These are phyloP conservation scores for Astreopora myriophthalma DNA, from an alignment of 64 coral and sea anemone species.

Conservation along the genomic window DNA sequence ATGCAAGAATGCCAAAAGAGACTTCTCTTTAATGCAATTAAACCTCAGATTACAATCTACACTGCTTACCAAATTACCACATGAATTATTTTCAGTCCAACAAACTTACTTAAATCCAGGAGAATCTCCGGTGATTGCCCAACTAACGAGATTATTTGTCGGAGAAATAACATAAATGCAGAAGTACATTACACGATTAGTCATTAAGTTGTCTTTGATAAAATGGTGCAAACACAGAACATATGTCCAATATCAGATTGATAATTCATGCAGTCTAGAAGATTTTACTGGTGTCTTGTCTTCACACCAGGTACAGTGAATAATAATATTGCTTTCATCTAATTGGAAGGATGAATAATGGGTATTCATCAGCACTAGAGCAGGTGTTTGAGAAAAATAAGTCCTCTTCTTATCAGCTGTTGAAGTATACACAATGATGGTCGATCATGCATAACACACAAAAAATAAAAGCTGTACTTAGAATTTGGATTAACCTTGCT, in stretches of 20 bases:
- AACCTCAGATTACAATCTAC: not conserved
- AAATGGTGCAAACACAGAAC: not conserved
- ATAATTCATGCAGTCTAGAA: constrained; percentile 35
- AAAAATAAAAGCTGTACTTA: not conserved
- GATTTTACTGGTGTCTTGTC: not conserved
- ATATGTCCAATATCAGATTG: constrained; percentile 23
- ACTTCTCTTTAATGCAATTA: not conserved
- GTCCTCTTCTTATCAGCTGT: not conserved
- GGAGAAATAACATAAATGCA: constrained; percentile 83
- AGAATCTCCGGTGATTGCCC: constrained; percentile 52
- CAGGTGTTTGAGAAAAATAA: constrained; percentile 14
- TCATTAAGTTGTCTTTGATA: constrained; percentile 1
- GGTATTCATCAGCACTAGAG: not conserved
- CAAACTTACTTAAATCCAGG: constrained; percentile 74
- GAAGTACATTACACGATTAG: not conserved
- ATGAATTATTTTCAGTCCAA: not conserved
- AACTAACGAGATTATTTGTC: constrained; percentile 87
- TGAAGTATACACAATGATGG: not conserved
- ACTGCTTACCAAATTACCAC: not conserved
- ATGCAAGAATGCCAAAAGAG: not conserved
- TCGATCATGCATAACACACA: not conserved
- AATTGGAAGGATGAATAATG: constrained; percentile 19
- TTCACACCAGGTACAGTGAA: constrained; percentile 21
- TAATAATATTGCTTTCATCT: constrained; percentile 7
- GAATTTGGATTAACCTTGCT: not conserved